Percentiles rank a stretch among this genome's conserved stretches.
Conservation (phyloP, 2,797 vertebrate genomes). For the Acropternis orthonyx region DNA sequence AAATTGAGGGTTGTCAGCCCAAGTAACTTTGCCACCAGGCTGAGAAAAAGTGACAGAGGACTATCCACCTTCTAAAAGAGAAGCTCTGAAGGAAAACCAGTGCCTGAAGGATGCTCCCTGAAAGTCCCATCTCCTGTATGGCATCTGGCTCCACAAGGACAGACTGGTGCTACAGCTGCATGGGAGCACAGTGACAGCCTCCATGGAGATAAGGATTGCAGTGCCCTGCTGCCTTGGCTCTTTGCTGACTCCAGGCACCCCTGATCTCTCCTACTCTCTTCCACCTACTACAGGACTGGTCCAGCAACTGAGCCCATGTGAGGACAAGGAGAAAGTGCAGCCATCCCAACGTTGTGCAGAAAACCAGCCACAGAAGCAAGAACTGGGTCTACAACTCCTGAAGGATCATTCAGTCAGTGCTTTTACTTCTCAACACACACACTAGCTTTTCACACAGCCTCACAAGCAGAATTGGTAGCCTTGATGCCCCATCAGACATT, state of each 20-base stretch:
- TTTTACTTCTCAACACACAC: neutral
- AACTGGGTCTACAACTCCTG: neutral
- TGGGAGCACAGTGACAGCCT: accelerated
- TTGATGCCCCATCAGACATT: neutral
- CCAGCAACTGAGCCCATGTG: neutral
- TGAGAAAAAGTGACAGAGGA: neutral
- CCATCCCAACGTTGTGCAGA: neutral
- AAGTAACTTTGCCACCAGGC: neutral
- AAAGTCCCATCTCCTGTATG: neutral
- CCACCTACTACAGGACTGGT: neutral
- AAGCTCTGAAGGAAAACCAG: neutral
- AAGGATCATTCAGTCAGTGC: neutral
- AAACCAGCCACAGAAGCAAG: neutral
- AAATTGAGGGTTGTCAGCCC: neutral
- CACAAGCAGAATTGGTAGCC: neutral
- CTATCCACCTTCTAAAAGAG: neutral
- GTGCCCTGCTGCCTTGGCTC: neutral
- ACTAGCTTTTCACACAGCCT: neutral
- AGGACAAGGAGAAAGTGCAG: neutral
- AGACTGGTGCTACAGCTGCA: neutral
- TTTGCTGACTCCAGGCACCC: neutral
- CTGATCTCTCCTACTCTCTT: neutral
- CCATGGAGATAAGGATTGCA: accelerated
- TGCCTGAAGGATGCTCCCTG: neutral
- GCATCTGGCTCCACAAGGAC: neutral